A percentile compares a stretch with the other conserved stretches of the same genome.
Evolutionary conservation across 1,140 invertebrate genomes (phyloP).

Genomic region (Scylla paramamosain): DNA sequence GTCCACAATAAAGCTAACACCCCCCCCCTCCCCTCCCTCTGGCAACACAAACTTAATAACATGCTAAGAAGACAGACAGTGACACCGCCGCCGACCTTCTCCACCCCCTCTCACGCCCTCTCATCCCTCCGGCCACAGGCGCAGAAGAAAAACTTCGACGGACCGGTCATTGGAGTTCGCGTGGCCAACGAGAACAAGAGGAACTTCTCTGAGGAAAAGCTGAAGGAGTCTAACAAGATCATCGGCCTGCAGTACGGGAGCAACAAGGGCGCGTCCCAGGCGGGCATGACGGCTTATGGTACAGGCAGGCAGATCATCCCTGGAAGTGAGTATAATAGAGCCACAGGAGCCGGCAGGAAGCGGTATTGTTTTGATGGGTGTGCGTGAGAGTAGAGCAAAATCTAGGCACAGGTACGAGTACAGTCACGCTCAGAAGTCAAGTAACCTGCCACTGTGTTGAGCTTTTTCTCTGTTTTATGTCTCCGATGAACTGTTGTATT

Average conservation of each 20-base stretch:
- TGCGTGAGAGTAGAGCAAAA: neutral
- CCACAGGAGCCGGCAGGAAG: neutral
- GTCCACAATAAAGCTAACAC: no score
- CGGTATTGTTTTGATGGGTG: neutral
- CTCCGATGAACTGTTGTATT: no score
- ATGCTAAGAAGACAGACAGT: no score
- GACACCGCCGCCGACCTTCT: no score
- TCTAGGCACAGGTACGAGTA: no score
- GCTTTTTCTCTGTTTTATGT: no score
- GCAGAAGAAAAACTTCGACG: conserved; percentile 82
- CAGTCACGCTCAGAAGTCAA: no score
- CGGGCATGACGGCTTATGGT: conserved; percentile 84
- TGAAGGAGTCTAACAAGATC: conserved; percentile 82
- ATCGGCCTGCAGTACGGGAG: conserved; percentile 83
- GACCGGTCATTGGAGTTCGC: conserved; percentile 83
- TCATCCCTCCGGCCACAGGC: conserved; percentile 79
- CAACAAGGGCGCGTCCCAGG: conserved; percentile 83
- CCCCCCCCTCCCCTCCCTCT: no score
- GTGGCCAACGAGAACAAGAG: conserved; percentile 82
- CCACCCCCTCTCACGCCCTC: neutral
- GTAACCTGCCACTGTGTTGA: no score
- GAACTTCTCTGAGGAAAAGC: conserved; percentile 81
- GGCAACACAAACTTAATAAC: no score
- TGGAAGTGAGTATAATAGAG: conserved; percentile 78
- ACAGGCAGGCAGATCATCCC: conserved; percentile 82